Evolutionary conservation across 2,113 vertebrate genomes (phyloP).

Genomic region (Probosciger aterrimus): DNA sequence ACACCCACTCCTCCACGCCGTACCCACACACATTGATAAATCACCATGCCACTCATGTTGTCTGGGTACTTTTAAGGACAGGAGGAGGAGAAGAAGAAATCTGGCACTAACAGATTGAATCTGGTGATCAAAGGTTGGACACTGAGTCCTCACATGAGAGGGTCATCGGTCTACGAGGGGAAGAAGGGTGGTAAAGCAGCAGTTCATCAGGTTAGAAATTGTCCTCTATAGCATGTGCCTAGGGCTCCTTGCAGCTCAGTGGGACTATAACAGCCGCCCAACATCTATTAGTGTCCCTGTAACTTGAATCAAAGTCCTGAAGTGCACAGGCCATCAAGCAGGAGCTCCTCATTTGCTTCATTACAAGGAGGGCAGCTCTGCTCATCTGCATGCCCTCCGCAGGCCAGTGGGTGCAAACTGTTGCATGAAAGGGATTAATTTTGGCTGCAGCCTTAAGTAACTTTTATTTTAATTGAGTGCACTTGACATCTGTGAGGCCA

Average conservation of each 20-base stretch:
- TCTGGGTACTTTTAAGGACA: not conserved
- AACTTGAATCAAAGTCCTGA: fast-evolving
- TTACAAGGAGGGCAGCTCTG: not conserved
- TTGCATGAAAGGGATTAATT: not conserved
- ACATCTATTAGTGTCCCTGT: not conserved
- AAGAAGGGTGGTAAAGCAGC: not conserved
- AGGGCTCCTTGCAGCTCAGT: not conserved
- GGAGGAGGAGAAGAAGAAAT: not conserved
- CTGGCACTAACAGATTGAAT: not conserved
- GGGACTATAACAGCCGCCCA: not conserved
- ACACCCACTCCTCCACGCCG: fast-evolving
- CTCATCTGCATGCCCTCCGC: fast-evolving
- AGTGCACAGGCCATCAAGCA: fast-evolving
- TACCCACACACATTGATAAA: not conserved
- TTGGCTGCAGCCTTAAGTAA: not conserved
- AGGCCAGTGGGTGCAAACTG: not conserved
- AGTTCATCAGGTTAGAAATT: not conserved
- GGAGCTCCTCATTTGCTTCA: not conserved
- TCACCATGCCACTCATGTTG: no score
- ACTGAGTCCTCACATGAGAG: not conserved
- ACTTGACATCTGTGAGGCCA: not conserved
- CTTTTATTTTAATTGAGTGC: not conserved
- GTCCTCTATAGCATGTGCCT: not conserved
- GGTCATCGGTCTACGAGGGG: not conserved
- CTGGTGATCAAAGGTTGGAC: not conserved